These are phyloP conservation scores for Enteromius treurensis DNA, from an alignment of 2,797 vertebrate species.

Conservation along the genomic window DNA sequence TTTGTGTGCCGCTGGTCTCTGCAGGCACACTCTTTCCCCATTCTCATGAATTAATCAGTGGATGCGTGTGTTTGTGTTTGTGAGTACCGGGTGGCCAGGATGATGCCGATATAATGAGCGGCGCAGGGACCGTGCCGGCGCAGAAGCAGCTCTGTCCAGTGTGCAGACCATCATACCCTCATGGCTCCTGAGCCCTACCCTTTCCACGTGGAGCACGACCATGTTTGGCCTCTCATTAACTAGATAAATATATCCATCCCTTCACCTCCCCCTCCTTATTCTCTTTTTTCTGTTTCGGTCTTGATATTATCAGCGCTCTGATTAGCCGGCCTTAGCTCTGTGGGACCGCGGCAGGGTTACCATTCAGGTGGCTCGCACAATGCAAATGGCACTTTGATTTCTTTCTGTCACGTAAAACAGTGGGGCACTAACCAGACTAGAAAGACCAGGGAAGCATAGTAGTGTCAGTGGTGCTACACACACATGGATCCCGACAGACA, in stretches of 20 bases:
- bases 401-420: constrained; percentile 64
- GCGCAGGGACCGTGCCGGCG: constrained; percentile 74
- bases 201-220: constrained; percentile 70
- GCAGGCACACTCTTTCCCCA: constrained; percentile 86
- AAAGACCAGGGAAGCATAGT: constrained; percentile 37
- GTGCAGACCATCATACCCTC: constrained; percentile 65
- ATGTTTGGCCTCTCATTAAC: constrained; percentile 79
- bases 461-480: constrained; percentile 29
- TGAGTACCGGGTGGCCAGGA: constrained; percentile 84
- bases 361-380: constrained; percentile 61
- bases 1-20: constrained; percentile 67
- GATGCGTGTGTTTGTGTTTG: constrained; percentile 55
- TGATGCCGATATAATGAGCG: constrained; percentile 91
- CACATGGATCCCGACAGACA: not conserved
- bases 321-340: constrained; percentile 75
- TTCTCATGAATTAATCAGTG: constrained; percentile 94
- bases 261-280: constrained; percentile 49
- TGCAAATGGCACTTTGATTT: constrained; percentile 76
- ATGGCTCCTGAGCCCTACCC: constrained; percentile 58
- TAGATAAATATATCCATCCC: constrained; percentile 78
- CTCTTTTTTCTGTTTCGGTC: constrained; percentile 42
- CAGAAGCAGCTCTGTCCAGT: constrained; percentile 68
- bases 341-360: constrained; percentile 68
- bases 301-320: constrained; percentile 79
- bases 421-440: constrained; percentile 49